Evolutionary conservation across 2,797 vertebrate species (phyloP), one percentile per base, ranked within the genome.

Genomic region (Salarias fasciatus): DNA sequence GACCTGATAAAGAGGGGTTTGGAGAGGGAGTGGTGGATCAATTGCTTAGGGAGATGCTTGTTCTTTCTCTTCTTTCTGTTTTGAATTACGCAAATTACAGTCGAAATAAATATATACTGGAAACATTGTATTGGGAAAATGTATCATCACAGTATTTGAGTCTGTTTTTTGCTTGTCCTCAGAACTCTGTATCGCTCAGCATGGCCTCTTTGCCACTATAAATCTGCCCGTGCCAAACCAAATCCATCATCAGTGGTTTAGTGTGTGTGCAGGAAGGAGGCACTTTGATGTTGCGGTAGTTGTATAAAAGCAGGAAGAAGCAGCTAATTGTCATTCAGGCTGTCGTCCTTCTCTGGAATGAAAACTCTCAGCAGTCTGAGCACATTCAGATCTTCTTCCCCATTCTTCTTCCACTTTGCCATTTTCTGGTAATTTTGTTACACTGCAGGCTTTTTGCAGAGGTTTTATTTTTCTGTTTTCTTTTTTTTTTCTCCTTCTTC

Each of bases 361-460:
- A 24, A 24, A 58, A 41, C 28, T 33, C n/a, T 49, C 11, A 43
- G 55, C 52, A 56, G 59, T 67, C 61, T 55, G 45, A 43, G 9
- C 36, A 45, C 74, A 71, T 44, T 11, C 71, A 44, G 33, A 37
- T 57, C 47, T 66, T 63, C 50, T 75, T 64, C 63, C 15, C 15
- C 38, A 46, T 51, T 71, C 18, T 12, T 46, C 31, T 53, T 66
- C 67, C 31, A 53, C 49, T 64, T 53, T 58, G n/a, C 69, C 30
- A 53, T 70, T 33, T 56, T 60, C 6, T 31, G 70, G 74, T 68
- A 24, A 24, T 24, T 24, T 24, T 24, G 18, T 24, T 24, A 11
- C 5, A 41, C 8, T 38, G n/a, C n/a, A 12, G 12, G 11, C 13
- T 41, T n/a, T 41, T 6, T 41, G n/a, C n/a, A 41, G 38, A 41